phyloP scores from a whole-genome alignment of 2,113 vertebrate genomes.

The Podarcis raffonei region DNA sequence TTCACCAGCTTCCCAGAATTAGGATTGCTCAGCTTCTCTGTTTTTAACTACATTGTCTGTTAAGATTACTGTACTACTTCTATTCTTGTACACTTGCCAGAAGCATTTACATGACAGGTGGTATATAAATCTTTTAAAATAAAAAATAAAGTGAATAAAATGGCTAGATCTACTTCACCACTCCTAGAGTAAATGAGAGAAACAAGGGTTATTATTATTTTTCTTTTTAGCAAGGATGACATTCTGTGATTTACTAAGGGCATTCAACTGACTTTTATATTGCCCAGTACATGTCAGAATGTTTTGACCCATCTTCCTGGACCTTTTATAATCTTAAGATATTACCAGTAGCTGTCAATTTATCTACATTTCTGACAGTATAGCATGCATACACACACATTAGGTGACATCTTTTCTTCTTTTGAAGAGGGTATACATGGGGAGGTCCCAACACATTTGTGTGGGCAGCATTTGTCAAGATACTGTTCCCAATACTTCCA shows the following conservation, averaged over 20 bases:
- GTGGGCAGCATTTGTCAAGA: neutral
- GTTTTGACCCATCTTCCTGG: neutral
- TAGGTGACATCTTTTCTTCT: neutral
- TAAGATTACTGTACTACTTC: too few species aligned
- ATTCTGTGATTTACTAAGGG: too few species aligned
- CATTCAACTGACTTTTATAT: neutral
- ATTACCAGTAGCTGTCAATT: neutral
- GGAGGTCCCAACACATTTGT: neutral
- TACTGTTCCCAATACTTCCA: neutral
- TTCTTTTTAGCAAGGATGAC: neutral
- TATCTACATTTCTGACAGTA: neutral
- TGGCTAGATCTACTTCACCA: too few species aligned
- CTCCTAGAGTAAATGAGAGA: neutral
- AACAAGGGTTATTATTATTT: neutral
- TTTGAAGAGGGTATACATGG: neutral
- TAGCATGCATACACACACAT: neutral
- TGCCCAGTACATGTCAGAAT: neutral
- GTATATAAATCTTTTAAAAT: too few species aligned
- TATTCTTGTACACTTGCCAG: too few species aligned
- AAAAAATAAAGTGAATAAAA: too few species aligned
- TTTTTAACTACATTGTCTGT: too few species aligned
- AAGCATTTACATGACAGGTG: too few species aligned
- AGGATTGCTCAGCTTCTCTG: too few species aligned
- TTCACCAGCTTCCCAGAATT: too few species aligned
- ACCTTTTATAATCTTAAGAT: neutral